Base-by-base conservation (phyloP, 1,140 invertebrate genomes). In the Drosophila persimilis region DNA sequence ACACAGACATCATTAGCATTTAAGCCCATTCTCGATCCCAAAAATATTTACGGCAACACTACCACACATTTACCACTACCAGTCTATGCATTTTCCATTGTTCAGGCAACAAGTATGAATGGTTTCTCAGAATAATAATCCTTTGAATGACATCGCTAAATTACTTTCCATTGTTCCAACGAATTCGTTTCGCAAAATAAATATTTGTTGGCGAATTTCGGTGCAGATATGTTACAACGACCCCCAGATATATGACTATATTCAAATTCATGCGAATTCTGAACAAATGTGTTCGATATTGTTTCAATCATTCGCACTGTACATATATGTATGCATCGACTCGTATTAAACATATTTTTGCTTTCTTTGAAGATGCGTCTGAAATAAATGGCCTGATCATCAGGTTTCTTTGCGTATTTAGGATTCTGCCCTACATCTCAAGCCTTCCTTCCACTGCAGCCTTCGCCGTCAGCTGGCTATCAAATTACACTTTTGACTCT, bases 401-500 rank as follows among this genome's bases (percentile, higher is more conserved):
- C 13, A 50, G 55, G 46, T 69, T 67, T 54, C 55, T 24, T 41
- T 50, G 5, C 5, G 24, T 26, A 17, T 43, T 69, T 69, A 57
- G 48, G 39, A 35, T 24, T 67, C 20, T 41, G 63, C 44, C 56
- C 63, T 26, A n/a, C 54, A 48, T 24, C 64, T 52, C 64, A 69
- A 43, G 35, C 57, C 52, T 9, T 46, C n/a, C 15, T 26, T 29
- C 52, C 39, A 24, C 41, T 29, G 20, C 50, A 24, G 54, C 0
- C 7, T 44, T 56, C 6, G 9, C n/a, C 41, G 62, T 31, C 59
- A 64, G 45, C 59, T 50, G 62, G 59, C 31, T 64, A 80, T 80
- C 77, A 51, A 52, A 55, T 80, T 80, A 61, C 77, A 31, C 24
- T 54, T 48, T 41, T 24, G 47, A 24, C 44, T 64, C 61, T 59